Percentiles rank a stretch among this genome's conserved stretches.
Conservation (phyloP, 2,888 invertebrate species). For the Amphipoea oculea region DNA sequence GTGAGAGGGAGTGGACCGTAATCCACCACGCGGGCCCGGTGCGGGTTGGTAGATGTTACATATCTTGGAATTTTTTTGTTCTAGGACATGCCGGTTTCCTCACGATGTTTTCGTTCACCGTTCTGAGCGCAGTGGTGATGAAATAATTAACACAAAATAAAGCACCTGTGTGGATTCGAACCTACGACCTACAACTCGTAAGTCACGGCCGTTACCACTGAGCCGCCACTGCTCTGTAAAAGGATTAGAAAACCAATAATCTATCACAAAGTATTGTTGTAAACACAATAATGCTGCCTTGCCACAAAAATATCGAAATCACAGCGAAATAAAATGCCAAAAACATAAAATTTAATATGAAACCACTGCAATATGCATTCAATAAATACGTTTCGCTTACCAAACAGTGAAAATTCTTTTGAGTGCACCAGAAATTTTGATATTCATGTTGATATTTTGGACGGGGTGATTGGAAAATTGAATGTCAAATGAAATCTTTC, state of each 20-base stretch:
- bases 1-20: too few species aligned
- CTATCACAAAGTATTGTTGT: too few species aligned
- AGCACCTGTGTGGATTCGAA: too few species aligned
- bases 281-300: neutral
- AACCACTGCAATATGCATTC: conserved; percentile 32
- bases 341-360: neutral
- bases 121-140: too few species aligned
- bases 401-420: conserved; percentile 73
- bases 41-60: too few species aligned
- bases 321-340: conserved; percentile 2
- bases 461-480: conserved; percentile 60
- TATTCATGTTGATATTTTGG: conserved; percentile 69
- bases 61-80: too few species aligned
- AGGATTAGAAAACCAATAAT: neutral
- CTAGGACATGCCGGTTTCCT: too few species aligned
- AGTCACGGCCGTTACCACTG: neutral
- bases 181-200: too few species aligned
- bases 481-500: conserved; percentile 55
- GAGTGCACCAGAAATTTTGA: conserved; percentile 79
- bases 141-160: too few species aligned
- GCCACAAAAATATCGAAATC: neutral
- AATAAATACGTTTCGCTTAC: conserved; percentile 65
- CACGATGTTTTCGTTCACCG: too few species aligned
- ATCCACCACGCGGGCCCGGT: too few species aligned
- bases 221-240: too few species aligned